Evolutionary conservation across 2,888 invertebrate genomes (phyloP).

Genomic region (Lypha dubia): DNA sequence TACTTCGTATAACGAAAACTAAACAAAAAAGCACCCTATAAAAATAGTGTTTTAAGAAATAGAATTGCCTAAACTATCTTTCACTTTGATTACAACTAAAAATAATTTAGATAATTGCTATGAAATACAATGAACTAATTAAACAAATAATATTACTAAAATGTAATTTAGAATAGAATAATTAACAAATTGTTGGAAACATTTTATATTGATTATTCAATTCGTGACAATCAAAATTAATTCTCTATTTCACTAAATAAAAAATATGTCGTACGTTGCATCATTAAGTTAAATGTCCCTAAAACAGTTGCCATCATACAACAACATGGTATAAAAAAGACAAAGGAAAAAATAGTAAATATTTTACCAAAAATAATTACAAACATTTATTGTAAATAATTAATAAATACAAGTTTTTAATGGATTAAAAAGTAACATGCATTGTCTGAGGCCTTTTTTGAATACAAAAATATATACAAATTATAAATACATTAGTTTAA

Average conservation of each 20-base stretch:
- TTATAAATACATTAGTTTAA: constrained; percentile 60
- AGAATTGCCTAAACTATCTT: no score
- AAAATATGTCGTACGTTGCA: no score
- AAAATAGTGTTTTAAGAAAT: no score
- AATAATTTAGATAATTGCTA: no score
- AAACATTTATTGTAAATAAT: constrained; percentile 31
- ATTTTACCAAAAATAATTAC: constrained; percentile 26
- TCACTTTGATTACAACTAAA: no score
- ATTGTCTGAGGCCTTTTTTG: no score
- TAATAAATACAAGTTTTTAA: constrained; percentile 16
- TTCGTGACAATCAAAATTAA: neutral
- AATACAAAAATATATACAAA: neutral
- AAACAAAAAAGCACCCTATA: no score
- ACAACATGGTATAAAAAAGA: neutral
- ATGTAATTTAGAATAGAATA: neutral
- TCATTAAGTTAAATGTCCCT: neutral
- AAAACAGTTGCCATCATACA: neutral
- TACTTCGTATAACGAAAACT: no score
- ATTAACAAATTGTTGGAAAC: neutral
- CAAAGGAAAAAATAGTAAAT: neutral
- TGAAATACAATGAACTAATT: neutral
- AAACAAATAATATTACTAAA: neutral
- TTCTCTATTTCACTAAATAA: no score
- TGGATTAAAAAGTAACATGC: neutral
- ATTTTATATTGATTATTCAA: neutral